Evolutionary conservation across 2,888 invertebrate species (phyloP), one percentile per base, ranked within the genome.

Genomic region (Chymomyza caudatula): DNA sequence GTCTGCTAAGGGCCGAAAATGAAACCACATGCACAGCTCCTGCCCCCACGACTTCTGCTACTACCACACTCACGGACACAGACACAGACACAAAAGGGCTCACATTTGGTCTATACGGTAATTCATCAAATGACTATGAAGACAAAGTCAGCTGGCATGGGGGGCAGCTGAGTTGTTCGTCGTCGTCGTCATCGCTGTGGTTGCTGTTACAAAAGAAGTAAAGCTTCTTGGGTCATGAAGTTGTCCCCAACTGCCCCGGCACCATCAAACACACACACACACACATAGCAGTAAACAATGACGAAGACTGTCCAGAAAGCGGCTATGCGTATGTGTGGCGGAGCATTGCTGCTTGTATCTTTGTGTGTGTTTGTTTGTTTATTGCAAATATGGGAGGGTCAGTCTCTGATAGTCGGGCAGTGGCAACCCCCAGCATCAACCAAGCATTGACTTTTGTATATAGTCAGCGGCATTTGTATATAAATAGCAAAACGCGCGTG

Each of bases 91-190:
- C 63, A 69, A 61, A 76, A 86, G 84, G 78, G 84, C 76, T 76
- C 78, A 78, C 77, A 85, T 73, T 84, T 84, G 77, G 78, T 69
- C 82, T 67, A 71, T 76, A 78, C 83, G 84, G 88, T 86, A 88
- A 88, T 88, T 88, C 87, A 88, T 88, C 87, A 88, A 88, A 88
- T 80, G 83, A 78, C 84, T 57, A 43, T 57, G 81, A 83, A 75
- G 77, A 79, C 69, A 42, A 23, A 17, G 43, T 15, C 22, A 51
- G 51, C 52, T 23, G 52, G 22, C n/a, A n/a, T 13, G 2, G 23
- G 69, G 82, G 17, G 42, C 55, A 52, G n/a, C n/a, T 67, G 72
- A 69, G 37, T 57, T 63, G 42, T 54, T 19, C 20, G 17, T 54
- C 6, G 8, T 23, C 13, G 19, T 23, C 13, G 52, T 13, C 8